Base-by-base conservation (phyloP, 2,888 invertebrate species). In the Copidosoma aretas region DNA sequence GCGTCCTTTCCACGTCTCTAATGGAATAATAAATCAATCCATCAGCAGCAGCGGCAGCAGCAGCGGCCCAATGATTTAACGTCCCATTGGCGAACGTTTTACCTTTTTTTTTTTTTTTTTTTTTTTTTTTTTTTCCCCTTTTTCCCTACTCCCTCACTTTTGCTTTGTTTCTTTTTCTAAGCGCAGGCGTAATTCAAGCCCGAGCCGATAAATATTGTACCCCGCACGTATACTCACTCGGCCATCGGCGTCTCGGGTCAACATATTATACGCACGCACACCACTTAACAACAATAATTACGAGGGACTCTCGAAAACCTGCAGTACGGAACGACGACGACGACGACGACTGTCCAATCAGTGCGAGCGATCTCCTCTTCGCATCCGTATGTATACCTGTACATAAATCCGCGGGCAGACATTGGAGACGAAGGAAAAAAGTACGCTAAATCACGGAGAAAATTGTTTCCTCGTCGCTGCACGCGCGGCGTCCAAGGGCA, bases 11-110 rank as follows among this genome's bases (percentile, higher is more conserved):
- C 52, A 15, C 25, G 1, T 19, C 22, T 43, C 41, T 65, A 71
- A 71, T 65, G 59, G 64, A 68, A 59, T 52, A 52, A 56, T 71
- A 68, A 71, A 71, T 71, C 71, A 67, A 67, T 71, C 64, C 32
- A 64, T 67, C 70, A 64, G 39, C 49, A 32, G 32, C 32, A 64
- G 39, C 49, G n/a, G n/a, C 32, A 64, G 64, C 70, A 64, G 39
- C 49, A 32, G 32, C 32, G 60, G 39, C 49, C 19, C 64, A 39
- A 57, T 63, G 64, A 67, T 71, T 67, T 60, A 71, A 52, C 49
- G 56, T 64, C 56, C 59, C 57, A 41, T 58, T 58, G 58, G 41
- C 19, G 15, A 56, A 21, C 54, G 22, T 54, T 54, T 54, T 24
- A 8, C 19, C 19, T 24, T 24, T 54, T 54, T 21, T 24, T 21